phyloP scores from a whole-genome alignment of 2,797 vertebrate species.

The Rhinoraja longicauda region DNA sequence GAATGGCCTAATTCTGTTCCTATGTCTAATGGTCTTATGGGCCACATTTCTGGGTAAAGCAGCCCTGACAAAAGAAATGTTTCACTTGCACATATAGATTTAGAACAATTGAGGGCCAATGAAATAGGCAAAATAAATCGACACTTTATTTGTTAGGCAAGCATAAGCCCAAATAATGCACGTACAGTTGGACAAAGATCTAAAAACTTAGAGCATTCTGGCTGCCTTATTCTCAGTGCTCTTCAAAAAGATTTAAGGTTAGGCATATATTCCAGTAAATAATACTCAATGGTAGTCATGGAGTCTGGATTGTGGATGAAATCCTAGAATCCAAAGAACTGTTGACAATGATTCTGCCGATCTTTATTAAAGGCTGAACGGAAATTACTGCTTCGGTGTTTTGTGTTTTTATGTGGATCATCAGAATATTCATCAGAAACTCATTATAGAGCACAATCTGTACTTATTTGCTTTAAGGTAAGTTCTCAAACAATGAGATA shows the following conservation, averaged over 20 bases:
- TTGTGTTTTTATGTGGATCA: background rate
- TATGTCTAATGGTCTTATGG: too few relatives aligned
- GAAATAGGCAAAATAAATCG: background rate
- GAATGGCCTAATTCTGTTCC: too few relatives aligned
- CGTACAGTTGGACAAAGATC: background rate
- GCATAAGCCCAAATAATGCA: background rate
- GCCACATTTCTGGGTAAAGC: too few relatives aligned
- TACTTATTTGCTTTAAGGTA: background rate
- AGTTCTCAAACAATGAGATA: conserved; percentile 16
- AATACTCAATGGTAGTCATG: background rate
- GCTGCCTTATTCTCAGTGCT: background rate
- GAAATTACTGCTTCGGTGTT: background rate
- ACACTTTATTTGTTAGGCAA: background rate
- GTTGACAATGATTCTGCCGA: background rate
- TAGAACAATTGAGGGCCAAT: background rate
- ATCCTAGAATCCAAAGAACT: background rate
- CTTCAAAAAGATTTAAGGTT: background rate
- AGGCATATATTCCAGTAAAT: background rate
- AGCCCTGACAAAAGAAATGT: too few relatives aligned
- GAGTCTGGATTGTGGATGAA: background rate
- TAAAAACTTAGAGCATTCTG: background rate
- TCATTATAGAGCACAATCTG: background rate
- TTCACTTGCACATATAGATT: background rate
- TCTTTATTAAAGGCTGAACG: background rate
- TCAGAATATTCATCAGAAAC: background rate